A percentile compares a stretch with the other conserved stretches of the same genome.
These are phyloP conservation scores for Agrilus cyanescens DNA, from an alignment of 2,888 invertebrate genomes.

Conservation along the genomic window DNA sequence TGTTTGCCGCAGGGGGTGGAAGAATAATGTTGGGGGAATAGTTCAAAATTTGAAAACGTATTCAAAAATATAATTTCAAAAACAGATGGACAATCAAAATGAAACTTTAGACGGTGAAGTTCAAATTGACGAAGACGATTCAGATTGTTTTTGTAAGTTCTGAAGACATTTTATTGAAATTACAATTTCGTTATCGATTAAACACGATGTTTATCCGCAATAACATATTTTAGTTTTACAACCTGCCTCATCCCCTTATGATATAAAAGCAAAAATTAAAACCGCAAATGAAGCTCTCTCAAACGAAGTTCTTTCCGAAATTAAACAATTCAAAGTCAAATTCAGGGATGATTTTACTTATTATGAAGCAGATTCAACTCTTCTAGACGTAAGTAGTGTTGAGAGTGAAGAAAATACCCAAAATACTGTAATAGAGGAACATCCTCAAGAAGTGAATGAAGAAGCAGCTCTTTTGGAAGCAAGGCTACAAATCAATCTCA, in stretches of 20 bases:
- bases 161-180: neutral
- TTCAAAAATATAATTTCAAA: neutral
- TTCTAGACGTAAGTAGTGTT: conserved; percentile 33
- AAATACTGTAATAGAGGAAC: conserved; percentile 12
- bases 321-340: conserved; percentile 33
- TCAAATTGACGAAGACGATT: neutral
- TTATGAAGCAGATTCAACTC: conserved; percentile 37
- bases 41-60: neutral
- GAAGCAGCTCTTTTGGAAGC: conserved; percentile 7
- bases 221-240: conserved; percentile 31
- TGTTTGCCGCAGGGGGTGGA: no score
- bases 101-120: neutral
- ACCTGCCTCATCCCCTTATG: conserved; percentile 41
- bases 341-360: conserved; percentile 39
- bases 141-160: neutral
- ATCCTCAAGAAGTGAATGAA: neutral
- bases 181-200: conserved; percentile 1
- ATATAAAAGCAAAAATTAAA: conserved; percentile 42
- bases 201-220: neutral
- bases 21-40: neutral
- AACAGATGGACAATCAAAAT: neutral
- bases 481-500: conserved; percentile 7
- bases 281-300: conserved; percentile 41
- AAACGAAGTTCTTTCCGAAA: conserved; percentile 19
- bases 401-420: conserved; percentile 29